phyloP scores from a whole-genome alignment of 2,113 vertebrate genomes.

The Onychostruthus taczanowskii region DNA sequence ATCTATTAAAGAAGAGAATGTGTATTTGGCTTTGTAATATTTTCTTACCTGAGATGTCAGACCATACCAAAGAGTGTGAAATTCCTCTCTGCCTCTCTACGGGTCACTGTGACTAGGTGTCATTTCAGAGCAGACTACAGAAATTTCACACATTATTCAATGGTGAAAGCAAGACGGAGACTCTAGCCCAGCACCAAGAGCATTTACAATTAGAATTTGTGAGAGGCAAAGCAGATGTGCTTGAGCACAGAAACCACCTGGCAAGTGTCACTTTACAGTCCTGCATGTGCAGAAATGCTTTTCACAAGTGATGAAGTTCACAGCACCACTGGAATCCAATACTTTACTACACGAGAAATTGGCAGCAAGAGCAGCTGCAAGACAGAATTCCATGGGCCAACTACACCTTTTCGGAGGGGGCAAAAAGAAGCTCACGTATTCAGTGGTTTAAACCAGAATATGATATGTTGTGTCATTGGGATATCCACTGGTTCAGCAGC shows the following conservation, averaged over 20 bases:
- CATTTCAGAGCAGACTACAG: not conserved
- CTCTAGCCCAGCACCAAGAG: not conserved
- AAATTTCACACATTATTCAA: not conserved
- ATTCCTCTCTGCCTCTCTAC: not conserved
- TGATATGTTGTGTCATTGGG: not conserved
- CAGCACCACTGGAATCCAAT: not conserved
- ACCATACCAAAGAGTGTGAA: not conserved
- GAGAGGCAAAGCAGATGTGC: not conserved
- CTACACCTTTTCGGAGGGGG: not conserved
- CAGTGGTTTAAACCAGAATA: not conserved
- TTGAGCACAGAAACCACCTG: slow-evolving; percentile 17
- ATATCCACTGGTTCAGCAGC: not conserved
- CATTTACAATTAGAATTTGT: not conserved
- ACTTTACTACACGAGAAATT: not conserved
- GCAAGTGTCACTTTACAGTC: slow-evolving; percentile 1
- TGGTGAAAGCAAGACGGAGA: not conserved
- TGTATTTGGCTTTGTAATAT: not conserved
- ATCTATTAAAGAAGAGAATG: not conserved
- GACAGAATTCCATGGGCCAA: not conserved
- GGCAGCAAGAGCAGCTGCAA: not conserved
- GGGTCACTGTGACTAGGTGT: not conserved
- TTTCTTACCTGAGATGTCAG: not conserved
- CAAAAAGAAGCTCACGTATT: not conserved
- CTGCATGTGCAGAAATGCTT: slow-evolving; percentile 22
- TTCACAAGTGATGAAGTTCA: slow-evolving; percentile 15